phyloP scores from a whole-genome alignment of 2,888 invertebrate genomes.

The Aquatica leii region DNA sequence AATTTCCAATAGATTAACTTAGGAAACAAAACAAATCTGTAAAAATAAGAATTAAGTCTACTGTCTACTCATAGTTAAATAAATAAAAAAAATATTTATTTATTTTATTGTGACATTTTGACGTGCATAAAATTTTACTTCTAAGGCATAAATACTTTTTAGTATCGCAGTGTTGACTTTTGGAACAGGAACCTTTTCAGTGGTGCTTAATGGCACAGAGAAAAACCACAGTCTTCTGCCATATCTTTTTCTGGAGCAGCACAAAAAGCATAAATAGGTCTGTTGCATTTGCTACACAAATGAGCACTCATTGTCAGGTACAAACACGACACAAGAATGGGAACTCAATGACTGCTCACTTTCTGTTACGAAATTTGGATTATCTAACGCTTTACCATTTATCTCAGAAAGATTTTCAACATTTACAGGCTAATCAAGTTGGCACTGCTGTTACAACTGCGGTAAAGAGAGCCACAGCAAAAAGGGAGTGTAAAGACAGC shows the following conservation, averaged over 20 bases:
- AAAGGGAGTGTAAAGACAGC: too few species aligned
- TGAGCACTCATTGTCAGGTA: slow-evolving; percentile 7
- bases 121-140: background rate
- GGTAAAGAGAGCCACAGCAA: too few species aligned
- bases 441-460: too few species aligned
- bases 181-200: background rate
- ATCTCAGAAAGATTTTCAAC: background rate
- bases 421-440: too few species aligned
- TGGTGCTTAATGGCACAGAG: background rate
- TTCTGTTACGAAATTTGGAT: background rate
- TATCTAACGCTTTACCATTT: slow-evolving; percentile 5
- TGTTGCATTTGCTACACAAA: slow-evolving; percentile 6
- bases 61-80: background rate
- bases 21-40: background rate
- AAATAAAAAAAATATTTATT: background rate
- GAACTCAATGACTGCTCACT: slow-evolving; percentile 1
- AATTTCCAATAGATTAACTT: too few species aligned
- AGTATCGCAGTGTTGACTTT: slow-evolving; percentile 3
- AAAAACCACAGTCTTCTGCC: background rate
- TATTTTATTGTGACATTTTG: background rate
- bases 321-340: slow-evolving; percentile 11
- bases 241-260: slow-evolving; percentile 9
- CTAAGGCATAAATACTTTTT: too few species aligned
- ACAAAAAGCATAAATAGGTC: slow-evolving; percentile 1
- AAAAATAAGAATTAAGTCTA: background rate